These are phyloP conservation scores for Pinna nobilis DNA, from an alignment of 1,140 invertebrate genomes.

Conservation along the genomic window DNA sequence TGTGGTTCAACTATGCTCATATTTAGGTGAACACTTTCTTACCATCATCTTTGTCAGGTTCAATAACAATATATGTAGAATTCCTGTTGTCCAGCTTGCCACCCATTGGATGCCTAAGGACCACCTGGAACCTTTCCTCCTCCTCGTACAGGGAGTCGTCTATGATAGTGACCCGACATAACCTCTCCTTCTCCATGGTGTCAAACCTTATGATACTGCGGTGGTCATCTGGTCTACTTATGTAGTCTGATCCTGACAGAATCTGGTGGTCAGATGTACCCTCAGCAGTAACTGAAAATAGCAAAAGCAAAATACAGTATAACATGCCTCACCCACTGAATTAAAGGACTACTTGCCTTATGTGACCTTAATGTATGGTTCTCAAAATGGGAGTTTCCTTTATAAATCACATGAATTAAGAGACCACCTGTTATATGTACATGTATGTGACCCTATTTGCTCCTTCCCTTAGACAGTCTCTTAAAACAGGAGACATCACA, in stretches of 20 bases:
- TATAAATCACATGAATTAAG: too few relatives aligned
- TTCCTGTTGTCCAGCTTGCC: slow-evolving; percentile 63
- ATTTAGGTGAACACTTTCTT: too few relatives aligned
- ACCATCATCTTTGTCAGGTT: slow-evolving; percentile 72
- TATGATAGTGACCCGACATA: slow-evolving; percentile 73
- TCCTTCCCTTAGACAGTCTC: too few relatives aligned
- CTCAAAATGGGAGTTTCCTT: too few relatives aligned
- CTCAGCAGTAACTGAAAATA: slow-evolving; percentile 65
- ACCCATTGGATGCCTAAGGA: slow-evolving; percentile 69
- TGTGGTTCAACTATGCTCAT: too few relatives aligned
- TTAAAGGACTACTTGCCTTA: too few relatives aligned
- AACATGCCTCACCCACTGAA: too few relatives aligned
- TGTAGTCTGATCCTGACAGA: slow-evolving; percentile 73
- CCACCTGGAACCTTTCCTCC: slow-evolving; percentile 72
- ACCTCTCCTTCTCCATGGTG: slow-evolving; percentile 63
- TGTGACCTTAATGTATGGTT: too few relatives aligned
- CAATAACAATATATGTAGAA: slow-evolving; percentile 62
- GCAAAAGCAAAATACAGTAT: neutral
- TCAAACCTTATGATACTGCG: slow-evolving; percentile 72
- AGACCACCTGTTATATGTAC: too few relatives aligned
- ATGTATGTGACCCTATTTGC: too few relatives aligned
- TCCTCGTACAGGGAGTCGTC: slow-evolving; percentile 75
- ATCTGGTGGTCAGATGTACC: slow-evolving; percentile 69
- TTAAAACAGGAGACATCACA: too few relatives aligned
- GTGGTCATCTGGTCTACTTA: slow-evolving; percentile 69